These are phyloP conservation scores for Microplitis demolitor DNA, from an alignment of 1,140 invertebrate species.

Conservation along the genomic window DNA sequence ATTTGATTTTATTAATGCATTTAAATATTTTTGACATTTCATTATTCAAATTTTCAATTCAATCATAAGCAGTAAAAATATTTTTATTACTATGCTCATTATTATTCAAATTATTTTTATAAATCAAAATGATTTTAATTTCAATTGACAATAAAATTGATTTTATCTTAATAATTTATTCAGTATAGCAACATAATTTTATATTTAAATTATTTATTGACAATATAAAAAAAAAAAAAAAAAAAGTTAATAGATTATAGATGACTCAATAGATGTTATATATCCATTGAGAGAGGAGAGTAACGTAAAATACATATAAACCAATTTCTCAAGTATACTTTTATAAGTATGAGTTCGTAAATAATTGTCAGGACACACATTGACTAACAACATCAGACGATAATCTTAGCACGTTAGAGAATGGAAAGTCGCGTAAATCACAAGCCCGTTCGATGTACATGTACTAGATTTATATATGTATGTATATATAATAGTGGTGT, in stretches of 20 bases:
- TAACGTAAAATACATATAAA: background rate
- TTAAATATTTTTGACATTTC: constrained; percentile 20
- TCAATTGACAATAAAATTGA: no score
- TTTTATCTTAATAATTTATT: no score
- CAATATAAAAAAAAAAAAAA: no score
- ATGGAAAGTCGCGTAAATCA: constrained; percentile 33
- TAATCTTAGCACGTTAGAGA: constrained; percentile 30
- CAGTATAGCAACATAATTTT: no score
- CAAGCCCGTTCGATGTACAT: constrained; percentile 8
- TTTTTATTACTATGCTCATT: background rate
- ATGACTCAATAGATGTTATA: background rate
- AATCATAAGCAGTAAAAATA: background rate
- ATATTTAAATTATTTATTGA: no score
- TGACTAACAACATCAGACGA: constrained; percentile 14
- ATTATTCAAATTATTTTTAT: no score
- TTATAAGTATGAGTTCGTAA: constrained; percentile 1
- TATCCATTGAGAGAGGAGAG: no score
- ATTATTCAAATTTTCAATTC: background rate
- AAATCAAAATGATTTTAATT: no score
- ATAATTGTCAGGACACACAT: constrained; percentile 10
- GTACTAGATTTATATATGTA: background rate
- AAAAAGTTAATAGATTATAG: background rate
- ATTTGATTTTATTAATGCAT: constrained; percentile 6
- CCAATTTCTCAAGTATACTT: background rate
- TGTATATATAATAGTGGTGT: no score